Evolutionary conservation across 2,797 vertebrate species (phyloP), one percentile per base, ranked within the genome.

Genomic region (Heterohyrax brucei): DNA sequence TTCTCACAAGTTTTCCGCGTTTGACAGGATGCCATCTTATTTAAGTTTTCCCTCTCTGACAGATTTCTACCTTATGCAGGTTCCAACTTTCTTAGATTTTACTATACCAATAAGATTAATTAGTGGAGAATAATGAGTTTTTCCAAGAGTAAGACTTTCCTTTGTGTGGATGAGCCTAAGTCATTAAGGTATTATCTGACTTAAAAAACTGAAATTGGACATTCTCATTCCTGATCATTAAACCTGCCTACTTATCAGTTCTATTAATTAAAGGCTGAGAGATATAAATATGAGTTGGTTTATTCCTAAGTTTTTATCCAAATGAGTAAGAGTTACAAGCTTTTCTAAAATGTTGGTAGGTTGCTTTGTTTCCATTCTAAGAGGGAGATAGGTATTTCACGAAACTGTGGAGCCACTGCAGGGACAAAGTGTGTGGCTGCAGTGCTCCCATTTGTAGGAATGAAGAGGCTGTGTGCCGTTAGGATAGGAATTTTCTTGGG

Each of bases 181-280:
- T 68, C 48, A 76, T 89, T 86, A 83, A 68, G 22, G 33, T 9
- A 26, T 30, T 28, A 88, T 87, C 30, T 80, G 50, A 10, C 21
- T 96, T 24, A 91, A 86, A 84, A 79, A 50, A 19, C 24, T 56
- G 9, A 91, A 83, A 83, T 94, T 93, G 75, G 72, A 46, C 50
- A 72, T 64, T 89, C 30, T 89, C 24, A 75, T 59, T 14, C 59
- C 89, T 24, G 12, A 12, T 84, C 53, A 87, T 56, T 94, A 93
- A 44, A 77, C 77, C 75, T 94, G 4, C n/a, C n/a, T 79, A 1
- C 18, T 76, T 72, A 46, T 95, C 9, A 26, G 4, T 79, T 30
- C 13, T 72, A 26, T 70, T 88, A 70, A 68, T 68, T 86, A 91
- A 81, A 78, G 81, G 70, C 30, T 78, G 48, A 84, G 13, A n/a